Evolutionary conservation across 1,140 invertebrate species (phyloP), one percentile per base, ranked within the genome.

Genomic region (Agrilus planipennis): DNA sequence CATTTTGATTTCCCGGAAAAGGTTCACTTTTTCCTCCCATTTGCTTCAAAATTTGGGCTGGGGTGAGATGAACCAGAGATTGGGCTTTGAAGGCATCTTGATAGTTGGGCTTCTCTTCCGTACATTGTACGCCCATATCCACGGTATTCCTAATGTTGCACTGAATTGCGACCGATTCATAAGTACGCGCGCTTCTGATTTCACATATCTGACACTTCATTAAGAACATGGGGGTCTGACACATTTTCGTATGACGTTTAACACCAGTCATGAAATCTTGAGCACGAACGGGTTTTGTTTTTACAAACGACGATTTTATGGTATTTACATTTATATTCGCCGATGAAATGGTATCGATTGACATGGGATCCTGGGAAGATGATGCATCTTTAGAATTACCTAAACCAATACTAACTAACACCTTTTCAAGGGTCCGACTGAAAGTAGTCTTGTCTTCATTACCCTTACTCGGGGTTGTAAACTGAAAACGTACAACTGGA

Each of bases 11-110:
- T n/a, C n/a, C n/a, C n/a, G n/a, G n/a, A n/a, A n/a, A n/a, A n/a
- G n/a, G n/a, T n/a, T n/a, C n/a, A n/a, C n/a, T n/a, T n/a, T n/a
- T n/a, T n/a, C 23, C 23, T 25, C 23, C 23, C 6, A n/a, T 7
- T 29, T 46, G 34, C 14, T 36, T 52, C 12, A 58, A 42, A 25
- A 58, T 30, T 32, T 58, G 56, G 16, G 56, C 56, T 15, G 56
- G 53, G 2, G 56, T 58, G 9, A 58, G 23, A 14, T 50, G 43
- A 16, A 57, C 53, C 20, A 59, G 39, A 11, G 58, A 61, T 23
- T 58, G 47, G 34, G 34, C 48, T 25, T 54, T 53, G 2, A 44
- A 21, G 1, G 39, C 39, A 11, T 15, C 23, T n/a, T 46, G 34
- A 2, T 35, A 28, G 1, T 47, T 27, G 15, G 42, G 15, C 14